A percentile compares a stretch with the other conserved stretches of the same genome.
Conservation (phyloP, 2,113 vertebrate species). For the Todiramphus saurophagus region DNA sequence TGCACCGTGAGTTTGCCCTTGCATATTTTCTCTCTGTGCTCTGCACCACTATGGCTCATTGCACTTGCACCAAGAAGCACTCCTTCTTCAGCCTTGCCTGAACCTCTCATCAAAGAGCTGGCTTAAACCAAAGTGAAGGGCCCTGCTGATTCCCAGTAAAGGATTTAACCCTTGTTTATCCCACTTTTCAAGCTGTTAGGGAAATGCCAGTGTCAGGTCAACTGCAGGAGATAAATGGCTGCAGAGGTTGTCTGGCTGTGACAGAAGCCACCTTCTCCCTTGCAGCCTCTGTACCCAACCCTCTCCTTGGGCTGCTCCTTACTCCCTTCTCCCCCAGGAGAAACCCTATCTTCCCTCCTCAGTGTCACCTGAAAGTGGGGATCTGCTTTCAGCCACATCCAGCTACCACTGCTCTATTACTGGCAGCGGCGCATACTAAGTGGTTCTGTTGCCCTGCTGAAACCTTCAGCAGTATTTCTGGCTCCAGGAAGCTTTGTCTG, state of each 20-base stretch:
- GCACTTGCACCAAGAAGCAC: fast-evolving
- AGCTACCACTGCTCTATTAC: not conserved
- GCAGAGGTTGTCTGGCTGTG: fast-evolving
- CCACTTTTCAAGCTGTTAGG: not conserved
- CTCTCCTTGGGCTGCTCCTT: constrained; percentile 31
- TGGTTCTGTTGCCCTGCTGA: not conserved
- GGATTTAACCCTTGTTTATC: not conserved
- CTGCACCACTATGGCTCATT: not conserved
- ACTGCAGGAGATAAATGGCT: not conserved
- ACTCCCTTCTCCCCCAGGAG: not conserved
- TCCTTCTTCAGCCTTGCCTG: not conserved
- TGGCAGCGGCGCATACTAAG: not conserved
- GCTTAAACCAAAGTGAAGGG: not conserved
- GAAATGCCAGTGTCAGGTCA: fast-evolving
- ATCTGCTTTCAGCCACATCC: constrained; percentile 51
- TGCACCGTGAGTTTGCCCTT: not conserved
- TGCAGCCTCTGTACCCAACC: not conserved
- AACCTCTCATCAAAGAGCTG: not conserved
- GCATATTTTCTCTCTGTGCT: not conserved
- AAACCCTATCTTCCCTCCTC: constrained; percentile 50
- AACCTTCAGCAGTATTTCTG: constrained; percentile 42
- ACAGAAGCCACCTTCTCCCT: not conserved
- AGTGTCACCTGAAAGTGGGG: constrained; percentile 47
- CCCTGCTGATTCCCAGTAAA: not conserved
- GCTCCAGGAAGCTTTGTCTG: not conserved